These are phyloP conservation scores for Drosophila hamatofila DNA, from an alignment of 2,888 invertebrate species.

Conservation along the genomic window DNA sequence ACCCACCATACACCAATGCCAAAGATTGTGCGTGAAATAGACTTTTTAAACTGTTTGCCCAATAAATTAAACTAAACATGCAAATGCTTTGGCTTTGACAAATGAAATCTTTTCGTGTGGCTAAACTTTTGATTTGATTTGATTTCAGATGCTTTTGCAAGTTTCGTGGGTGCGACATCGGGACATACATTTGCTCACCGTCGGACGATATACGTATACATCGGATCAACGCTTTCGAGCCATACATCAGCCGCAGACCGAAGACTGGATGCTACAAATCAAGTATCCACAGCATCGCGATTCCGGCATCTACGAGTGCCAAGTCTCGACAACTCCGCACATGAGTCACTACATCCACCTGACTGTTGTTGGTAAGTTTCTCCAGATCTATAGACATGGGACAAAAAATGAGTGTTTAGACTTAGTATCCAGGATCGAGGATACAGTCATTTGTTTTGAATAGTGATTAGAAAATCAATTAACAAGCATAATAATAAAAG, in stretches of 20 bases:
- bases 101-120: constrained; percentile 51
- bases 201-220: constrained; percentile 95
- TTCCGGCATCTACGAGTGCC: constrained; percentile 95
- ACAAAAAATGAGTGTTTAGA: no score
- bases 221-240: constrained; percentile 96
- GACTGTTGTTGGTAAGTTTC: constrained; percentile 93
- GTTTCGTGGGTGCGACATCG: constrained; percentile 96
- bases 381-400: no score
- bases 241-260: constrained; percentile 93
- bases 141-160: constrained; percentile 88
- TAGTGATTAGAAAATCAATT: no score
- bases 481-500: no score
- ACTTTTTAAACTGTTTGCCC: constrained; percentile 74
- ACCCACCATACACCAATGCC: neutral
- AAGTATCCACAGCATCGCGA: constrained; percentile 96
- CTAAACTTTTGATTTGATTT: constrained; percentile 16
- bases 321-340: constrained; percentile 96
- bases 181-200: constrained; percentile 95
- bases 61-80: constrained; percentile 55
- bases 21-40: constrained; percentile 64
- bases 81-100: constrained; percentile 33
- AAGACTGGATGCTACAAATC: constrained; percentile 97
- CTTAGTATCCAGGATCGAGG: no score
- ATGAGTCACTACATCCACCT: constrained; percentile 96
- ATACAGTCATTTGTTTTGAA: no score